Evolutionary conservation across 2,888 invertebrate species (phyloP), one percentile per base, ranked within the genome.

Genomic region (Polyommatus icarus): DNA sequence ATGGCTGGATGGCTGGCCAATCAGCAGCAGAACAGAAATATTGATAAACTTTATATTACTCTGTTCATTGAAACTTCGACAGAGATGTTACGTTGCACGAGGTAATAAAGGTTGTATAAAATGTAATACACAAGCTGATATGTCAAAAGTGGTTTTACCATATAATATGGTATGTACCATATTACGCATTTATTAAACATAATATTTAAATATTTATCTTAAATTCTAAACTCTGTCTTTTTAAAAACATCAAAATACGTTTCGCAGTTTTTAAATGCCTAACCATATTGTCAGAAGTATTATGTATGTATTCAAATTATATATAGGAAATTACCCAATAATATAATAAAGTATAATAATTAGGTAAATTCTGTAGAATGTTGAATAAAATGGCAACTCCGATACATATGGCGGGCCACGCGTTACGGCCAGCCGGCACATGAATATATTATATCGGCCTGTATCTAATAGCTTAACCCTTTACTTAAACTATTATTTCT

Each of bases 41-140:
- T 91, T 90, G 90, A 90, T 89, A 90, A 91, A 91, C 88, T 91
- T 91, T 90, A 85, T 91, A 90, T 90, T 88, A 87, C 85, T 87
- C 84, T 87, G 83, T 78, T 71, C 81, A 85, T 83, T 85, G 50
- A 61, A 72, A 78, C 72, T 78, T 78, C 40, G 71, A 75, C 18
- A n/a, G 73, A 46, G 73, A 72, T 40, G 36, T 40, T 40, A 61
- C 61, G 67, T 6, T 67, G 67, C 29, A 18, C 15, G 15, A 67
- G 1, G 15, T 67, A 32, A 67, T 32, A 67, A 18, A 67, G 29
- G 24, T 10, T 61, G 61, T 24, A 20, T 0, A 24, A 3, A 24
- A 54, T 54, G 3, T 46, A 10, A 46, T 46, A 46, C 2, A 3
- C 54, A 54, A 18, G 54, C 54, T 54, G 54, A 54, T 18, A 1